These are phyloP conservation scores for Heliconius hewitsoni DNA, from an alignment of 1,140 invertebrate genomes.

Conservation along the genomic window DNA sequence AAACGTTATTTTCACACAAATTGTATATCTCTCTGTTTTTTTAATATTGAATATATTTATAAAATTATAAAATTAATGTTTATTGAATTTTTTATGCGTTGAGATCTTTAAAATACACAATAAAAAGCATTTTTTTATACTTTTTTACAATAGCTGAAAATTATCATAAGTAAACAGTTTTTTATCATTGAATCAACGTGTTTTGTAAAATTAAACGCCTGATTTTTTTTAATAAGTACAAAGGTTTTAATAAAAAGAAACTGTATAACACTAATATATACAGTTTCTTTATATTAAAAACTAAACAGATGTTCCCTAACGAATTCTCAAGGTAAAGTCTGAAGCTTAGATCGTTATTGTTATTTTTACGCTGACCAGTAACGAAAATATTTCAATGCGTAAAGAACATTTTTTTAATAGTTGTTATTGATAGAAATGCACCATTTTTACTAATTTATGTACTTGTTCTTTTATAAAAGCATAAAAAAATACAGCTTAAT, in stretches of 20 bases:
- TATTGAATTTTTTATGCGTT: too few species aligned
- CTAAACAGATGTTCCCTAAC: conserved; percentile 6
- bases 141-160: background rate
- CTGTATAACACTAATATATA: background rate
- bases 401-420: background rate
- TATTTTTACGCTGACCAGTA: background rate
- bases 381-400: background rate
- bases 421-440: background rate
- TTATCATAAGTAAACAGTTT: conserved; percentile 4
- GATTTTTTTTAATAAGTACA: background rate
- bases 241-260: background rate
- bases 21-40: background rate
- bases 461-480: background rate
- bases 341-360: conserved; percentile 9
- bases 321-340: conserved; percentile 13
- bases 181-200: background rate
- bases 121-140: background rate
- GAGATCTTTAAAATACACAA: background rate
- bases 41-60: too few species aligned
- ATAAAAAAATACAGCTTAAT: background rate
- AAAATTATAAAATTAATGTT: too few species aligned
- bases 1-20: background rate
- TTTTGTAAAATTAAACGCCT: background rate
- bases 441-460: background rate
- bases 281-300: conserved; percentile 8